Base-by-base conservation (phyloP, 2,113 vertebrate genomes). In the Heterocephalus glaber region DNA sequence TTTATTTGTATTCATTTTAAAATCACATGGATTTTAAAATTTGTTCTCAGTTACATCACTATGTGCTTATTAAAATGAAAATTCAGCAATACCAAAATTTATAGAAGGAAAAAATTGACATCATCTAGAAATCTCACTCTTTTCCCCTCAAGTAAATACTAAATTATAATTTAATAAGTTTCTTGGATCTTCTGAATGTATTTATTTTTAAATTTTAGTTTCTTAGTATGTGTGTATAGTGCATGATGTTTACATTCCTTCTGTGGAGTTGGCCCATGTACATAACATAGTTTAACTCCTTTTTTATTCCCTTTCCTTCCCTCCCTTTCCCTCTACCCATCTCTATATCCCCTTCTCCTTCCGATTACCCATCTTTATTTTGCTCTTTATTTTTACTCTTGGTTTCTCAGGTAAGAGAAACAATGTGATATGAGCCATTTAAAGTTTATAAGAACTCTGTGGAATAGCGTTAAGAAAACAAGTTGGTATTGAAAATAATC, bases 1-100 rank as follows among this genome's bases (percentile, higher is more conserved):
- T 81, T 92, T 84, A 22, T 33, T 84, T 80, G 52, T 88, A 54
- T 86, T 92, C 61, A 54, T 81, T 95, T 96, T 56, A 44, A 68
- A 91, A 81, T 90, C 41, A 58, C 19, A 19, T 76, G 28, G 33
- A 1, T 82, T 82, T 47, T 94, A 47, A 84, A 38, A n/a, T 68
- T 80, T 85, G 6, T 89, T 94, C 74, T 95, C 47, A 41, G 47
- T 87, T n/a, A 63, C 9, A 66, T 77, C 92, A 68, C 24, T 82
- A 28, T 7, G 12, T 82, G 30, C 60, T 70, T 82, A 0, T 90
- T 33, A 88, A 79, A 91, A 61, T 68, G 16, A 86, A 83, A 77
- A 38, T 89, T 82, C 80, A 58, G 86, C 22, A 66, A 10, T 76
- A 33, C 2, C 54, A 17, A 88, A 79, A 12, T 47, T 7, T 49